Base-by-base conservation (phyloP, 2,888 invertebrate genomes). In the Hipparchia sbordonii region DNA sequence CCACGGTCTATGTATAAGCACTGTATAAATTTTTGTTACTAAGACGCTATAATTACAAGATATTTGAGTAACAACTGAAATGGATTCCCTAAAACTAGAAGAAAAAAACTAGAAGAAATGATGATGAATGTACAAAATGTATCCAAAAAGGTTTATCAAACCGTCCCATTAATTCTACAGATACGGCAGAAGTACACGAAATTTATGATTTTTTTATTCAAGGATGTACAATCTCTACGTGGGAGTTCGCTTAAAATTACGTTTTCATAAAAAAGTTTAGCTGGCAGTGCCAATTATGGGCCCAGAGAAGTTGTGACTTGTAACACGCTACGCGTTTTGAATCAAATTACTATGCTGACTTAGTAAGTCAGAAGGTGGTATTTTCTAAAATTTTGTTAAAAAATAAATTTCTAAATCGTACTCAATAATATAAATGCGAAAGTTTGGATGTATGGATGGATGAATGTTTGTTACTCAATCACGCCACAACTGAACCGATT, bases 261-360 rank as follows among this genome's bases (percentile, higher is more conserved):
- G n/a, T 62, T 9, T 54, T 9, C 8, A 52, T 33, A 46, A 13
- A 61, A 48, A 46, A 82, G 72, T 79, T 79, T 79, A 77, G 71
- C 76, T 84, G 88, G 87, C 87, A 88, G 89, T 88, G 84, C 85
- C 85, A 83, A 81, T 82, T 33, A 13, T 1, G 56, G 56, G 56
- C 56, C 8, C 13, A 2, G 13, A 7, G 7, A n/a, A 13, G 3
- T 13, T 13, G 7, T 56, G 6, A 56, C 56, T 13, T 2, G n/a
- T 13, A 1, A 2, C 56, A 56, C 6, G 7, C 6, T 13, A 56
- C 13, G 56, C n/a, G 13, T 6, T 6, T 48, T 48, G 48, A 48
- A 8, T 48, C 8, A 48, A 48, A 2, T 48, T 6, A 48, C 6
- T 7, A 3, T 48, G 48, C 8, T 48, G 48, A 8, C 48, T 4